phyloP scores from a whole-genome alignment of 2,888 invertebrate genomes.

The Pseudeuparius sepicola region DNA sequence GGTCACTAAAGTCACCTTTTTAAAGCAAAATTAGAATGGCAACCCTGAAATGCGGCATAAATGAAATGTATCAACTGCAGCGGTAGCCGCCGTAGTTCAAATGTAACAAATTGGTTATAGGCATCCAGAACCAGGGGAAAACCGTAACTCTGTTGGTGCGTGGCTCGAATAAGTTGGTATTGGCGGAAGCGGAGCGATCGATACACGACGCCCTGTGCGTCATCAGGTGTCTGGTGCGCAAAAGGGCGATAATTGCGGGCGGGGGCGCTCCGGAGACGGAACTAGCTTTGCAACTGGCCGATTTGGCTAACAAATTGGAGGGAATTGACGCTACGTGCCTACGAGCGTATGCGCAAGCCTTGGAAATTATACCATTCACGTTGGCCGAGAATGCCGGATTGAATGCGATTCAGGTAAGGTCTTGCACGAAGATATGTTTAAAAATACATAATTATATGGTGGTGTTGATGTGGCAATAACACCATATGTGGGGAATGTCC shows the following conservation, averaged over 20 bases:
- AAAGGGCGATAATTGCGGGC: constrained; percentile 84
- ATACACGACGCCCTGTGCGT: constrained; percentile 81
- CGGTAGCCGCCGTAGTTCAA: too few relatives aligned
- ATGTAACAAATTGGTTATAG: too few relatives aligned
- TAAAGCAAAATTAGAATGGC: too few relatives aligned
- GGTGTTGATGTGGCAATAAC: too few relatives aligned
- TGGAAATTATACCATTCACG: constrained; percentile 89
- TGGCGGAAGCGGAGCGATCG: constrained; percentile 73
- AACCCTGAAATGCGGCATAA: too few relatives aligned
- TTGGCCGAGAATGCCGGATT: constrained; percentile 75
- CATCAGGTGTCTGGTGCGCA: constrained; percentile 92
- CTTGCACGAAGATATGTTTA: too few relatives aligned
- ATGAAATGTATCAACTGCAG: too few relatives aligned
- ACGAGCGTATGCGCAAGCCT: constrained; percentile 88
- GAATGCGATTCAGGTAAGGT: constrained; percentile 37
- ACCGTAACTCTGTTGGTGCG: constrained; percentile 90
- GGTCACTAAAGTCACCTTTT: too few relatives aligned
- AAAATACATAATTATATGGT: too few relatives aligned
- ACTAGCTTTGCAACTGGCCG: constrained; percentile 72
- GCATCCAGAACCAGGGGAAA: constrained; percentile 67
- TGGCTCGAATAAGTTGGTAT: constrained; percentile 72
- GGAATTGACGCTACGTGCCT: constrained; percentile 95
- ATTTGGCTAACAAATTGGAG: constrained; percentile 70
- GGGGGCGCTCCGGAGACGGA: constrained; percentile 98
- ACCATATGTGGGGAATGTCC: too few relatives aligned